Conservation (phyloP, 2,888 invertebrate species). For the Euspilapteryx auroguttella region DNA sequence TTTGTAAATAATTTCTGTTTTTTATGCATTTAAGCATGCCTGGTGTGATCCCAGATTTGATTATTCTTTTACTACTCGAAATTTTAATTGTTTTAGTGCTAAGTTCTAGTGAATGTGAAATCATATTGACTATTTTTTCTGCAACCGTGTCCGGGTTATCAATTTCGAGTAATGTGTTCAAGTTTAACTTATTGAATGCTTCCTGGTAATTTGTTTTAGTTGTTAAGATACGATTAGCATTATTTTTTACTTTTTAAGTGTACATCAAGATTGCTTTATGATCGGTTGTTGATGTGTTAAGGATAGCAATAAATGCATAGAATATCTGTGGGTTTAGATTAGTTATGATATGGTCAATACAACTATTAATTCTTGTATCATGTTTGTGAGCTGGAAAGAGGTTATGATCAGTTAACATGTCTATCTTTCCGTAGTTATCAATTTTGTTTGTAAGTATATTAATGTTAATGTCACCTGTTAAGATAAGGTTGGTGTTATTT, state of each 20-base stretch:
- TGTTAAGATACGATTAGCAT: background rate
- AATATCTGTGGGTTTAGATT: background rate
- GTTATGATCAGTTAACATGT: background rate
- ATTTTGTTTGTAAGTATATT: background rate
- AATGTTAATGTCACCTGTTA: background rate
- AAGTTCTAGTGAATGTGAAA: background rate
- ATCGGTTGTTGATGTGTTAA: background rate
- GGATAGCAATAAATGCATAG: background rate
- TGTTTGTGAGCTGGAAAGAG: background rate
- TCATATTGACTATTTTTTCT: background rate
- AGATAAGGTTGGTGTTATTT: background rate
- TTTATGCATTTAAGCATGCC: background rate
- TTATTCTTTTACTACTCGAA: background rate
- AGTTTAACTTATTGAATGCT: background rate
- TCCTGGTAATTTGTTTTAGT: background rate
- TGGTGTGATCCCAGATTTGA: background rate
- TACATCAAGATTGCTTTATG: background rate
- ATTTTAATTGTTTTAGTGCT: background rate
- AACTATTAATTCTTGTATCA: background rate
- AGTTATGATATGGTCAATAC: background rate
- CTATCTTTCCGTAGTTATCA: background rate
- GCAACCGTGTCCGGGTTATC: background rate
- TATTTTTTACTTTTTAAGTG: background rate
- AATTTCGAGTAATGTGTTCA: background rate
- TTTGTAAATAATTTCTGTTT: background rate